These are phyloP conservation scores for Heterodera schachtii DNA, from an alignment of 1,140 invertebrate genomes.

Conservation along the genomic window DNA sequence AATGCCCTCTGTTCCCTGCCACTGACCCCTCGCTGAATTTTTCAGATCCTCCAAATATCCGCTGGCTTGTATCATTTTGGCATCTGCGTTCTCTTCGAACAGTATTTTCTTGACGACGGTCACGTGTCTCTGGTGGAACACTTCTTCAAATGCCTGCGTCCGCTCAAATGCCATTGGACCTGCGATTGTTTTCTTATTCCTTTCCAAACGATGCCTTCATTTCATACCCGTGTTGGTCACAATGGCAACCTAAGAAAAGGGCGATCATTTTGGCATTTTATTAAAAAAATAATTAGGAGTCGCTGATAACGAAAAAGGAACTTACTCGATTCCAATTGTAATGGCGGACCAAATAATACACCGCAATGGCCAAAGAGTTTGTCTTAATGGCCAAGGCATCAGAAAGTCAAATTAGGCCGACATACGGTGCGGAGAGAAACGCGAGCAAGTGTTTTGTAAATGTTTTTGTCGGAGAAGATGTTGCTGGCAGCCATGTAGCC, in stretches of 20 bases:
- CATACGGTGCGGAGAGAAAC: conserved; percentile 53
- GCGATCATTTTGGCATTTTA: not conserved
- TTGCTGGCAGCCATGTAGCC: conserved; percentile 41
- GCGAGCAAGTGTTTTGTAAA: conserved; percentile 59
- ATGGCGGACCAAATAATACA: conserved; percentile 49
- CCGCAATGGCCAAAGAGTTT: conserved; percentile 35
- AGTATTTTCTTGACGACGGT: conserved; percentile 48
- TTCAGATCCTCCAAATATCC: conserved; percentile 58
- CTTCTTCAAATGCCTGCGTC: conserved; percentile 57
- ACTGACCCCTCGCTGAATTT: conserved; percentile 50
- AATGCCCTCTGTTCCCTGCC: too few species aligned
- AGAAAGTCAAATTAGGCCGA: not conserved
- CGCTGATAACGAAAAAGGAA: not conserved
- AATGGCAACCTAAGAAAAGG: conserved; percentile 48
- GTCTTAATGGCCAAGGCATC: not conserved
- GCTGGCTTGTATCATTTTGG: conserved; percentile 51
- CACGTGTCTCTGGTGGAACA: conserved; percentile 49
- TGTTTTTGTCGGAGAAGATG: conserved; percentile 57
- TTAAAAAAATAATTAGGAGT: too few species aligned
- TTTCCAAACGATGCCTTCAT: too few species aligned
- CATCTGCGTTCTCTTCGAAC: conserved; percentile 58
- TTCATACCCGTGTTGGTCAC: conserved; percentile 53
- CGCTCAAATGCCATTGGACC: conserved; percentile 58
- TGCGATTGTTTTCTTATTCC: not conserved
- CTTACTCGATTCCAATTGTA: conserved; percentile 53